phyloP scores from a whole-genome alignment of 2,797 vertebrate genomes.

The Lacerta bilineata region DNA sequence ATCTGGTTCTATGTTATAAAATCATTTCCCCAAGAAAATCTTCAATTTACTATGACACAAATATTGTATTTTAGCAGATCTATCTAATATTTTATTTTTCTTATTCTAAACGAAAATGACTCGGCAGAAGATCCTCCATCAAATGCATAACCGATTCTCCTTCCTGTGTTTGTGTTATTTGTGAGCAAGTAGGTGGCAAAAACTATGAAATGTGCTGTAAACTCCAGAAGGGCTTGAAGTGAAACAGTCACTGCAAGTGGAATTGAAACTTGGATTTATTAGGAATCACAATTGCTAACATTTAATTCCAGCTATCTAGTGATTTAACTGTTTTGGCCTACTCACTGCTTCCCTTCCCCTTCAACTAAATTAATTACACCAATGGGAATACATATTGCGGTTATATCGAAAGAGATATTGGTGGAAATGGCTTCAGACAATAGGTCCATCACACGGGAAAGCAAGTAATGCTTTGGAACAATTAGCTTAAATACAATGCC shows the following conservation, averaged over 20 bases:
- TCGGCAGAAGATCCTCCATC: conserved; percentile 62
- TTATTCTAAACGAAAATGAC: conserved; percentile 56
- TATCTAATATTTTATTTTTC: conserved; percentile 63
- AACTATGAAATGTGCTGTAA: conserved; percentile 25
- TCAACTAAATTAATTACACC: neutral
- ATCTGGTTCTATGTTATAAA: conserved; percentile 61
- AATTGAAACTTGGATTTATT: neutral
- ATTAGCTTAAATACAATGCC: neutral
- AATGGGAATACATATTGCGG: neutral
- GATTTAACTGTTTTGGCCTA: neutral
- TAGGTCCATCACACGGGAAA: neutral
- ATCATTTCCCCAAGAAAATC: conserved; percentile 61
- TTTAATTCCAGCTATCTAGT: neutral
- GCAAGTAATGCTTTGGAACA: neutral
- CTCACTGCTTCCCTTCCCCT: neutral
- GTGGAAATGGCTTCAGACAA: neutral
- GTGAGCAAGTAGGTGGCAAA: conserved; percentile 1
- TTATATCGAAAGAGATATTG: neutral
- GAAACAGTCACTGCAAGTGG: neutral
- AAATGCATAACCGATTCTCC: conserved; percentile 56
- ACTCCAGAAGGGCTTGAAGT: neutral
- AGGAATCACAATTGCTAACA: neutral
- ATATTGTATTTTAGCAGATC: conserved; percentile 67
- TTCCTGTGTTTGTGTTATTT: conserved; percentile 52
- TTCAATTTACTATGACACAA: conserved; percentile 65